Evolutionary conservation across 35 echinoderm and acorn worm genomes (phyloP).

Genomic region (Holothuria glaberrima): DNA sequence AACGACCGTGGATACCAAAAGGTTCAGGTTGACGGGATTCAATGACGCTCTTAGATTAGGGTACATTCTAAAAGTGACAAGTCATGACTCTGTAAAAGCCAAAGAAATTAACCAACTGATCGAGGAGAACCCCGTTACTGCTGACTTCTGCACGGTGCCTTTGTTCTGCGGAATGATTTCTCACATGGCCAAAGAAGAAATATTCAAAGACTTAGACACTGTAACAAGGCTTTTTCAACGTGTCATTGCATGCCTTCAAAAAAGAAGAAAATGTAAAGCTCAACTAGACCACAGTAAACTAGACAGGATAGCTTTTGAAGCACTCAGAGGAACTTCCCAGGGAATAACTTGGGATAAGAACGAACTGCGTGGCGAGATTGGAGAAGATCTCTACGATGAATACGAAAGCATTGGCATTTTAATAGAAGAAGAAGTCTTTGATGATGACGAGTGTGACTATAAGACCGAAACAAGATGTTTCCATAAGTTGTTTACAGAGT

Average conservation of each 20-base stretch:
- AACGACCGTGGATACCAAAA: not conserved
- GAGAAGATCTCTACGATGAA: not conserved
- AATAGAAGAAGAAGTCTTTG: not conserved
- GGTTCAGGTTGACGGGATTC: not conserved
- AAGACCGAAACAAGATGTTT: no score
- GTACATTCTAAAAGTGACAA: not conserved
- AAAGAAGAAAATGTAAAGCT: not conserved
- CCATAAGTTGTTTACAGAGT: no score
- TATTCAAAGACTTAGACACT: not conserved
- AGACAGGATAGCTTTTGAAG: no score
- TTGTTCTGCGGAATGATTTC: not conserved
- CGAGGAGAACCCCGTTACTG: not conserved
- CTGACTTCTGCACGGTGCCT: not conserved
- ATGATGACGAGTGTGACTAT: not conserved
- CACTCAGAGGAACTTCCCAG: not conserved
- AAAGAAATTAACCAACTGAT: no score
- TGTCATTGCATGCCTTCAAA: not conserved
- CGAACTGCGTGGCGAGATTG: not conserved
- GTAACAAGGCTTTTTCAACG: not conserved
- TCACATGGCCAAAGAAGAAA: not conserved
- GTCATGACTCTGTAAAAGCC: not conserved
- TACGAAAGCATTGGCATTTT: not conserved
- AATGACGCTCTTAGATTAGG: not conserved
- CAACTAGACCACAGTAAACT: no score
- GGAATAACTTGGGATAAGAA: not conserved